Conservation (phyloP, 2,888 invertebrate genomes). For the Temnothorax unifasciatus region DNA sequence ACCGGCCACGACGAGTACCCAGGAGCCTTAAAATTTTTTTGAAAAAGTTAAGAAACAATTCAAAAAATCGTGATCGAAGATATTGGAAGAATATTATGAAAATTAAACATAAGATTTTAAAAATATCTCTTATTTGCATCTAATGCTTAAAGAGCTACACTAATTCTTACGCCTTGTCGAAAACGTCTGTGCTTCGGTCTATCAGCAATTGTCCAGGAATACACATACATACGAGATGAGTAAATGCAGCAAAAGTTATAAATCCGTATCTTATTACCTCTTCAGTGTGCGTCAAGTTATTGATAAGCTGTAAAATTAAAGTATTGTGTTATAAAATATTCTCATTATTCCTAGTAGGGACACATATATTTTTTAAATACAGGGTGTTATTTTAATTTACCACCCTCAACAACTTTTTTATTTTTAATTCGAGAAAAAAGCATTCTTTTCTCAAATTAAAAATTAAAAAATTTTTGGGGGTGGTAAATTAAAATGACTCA, state of each 20-base stretch:
- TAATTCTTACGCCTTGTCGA: conserved; percentile 26
- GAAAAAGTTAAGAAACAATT: too few relatives aligned
- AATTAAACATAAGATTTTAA: neutral
- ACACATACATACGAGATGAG: conserved; percentile 23
- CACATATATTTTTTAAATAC: too few relatives aligned
- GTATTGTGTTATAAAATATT: neutral
- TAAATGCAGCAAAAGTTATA: neutral
- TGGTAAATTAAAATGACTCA: too few relatives aligned
- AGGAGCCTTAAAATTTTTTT: too few relatives aligned
- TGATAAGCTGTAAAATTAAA: conserved; percentile 22
- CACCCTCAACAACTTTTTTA: too few relatives aligned
- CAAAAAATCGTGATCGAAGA: neutral
- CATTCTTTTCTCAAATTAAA: too few relatives aligned
- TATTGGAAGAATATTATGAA: neutral
- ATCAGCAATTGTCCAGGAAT: conserved; percentile 34
- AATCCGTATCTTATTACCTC: conserved; percentile 24
- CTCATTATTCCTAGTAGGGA: too few relatives aligned
- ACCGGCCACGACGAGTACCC: too few relatives aligned
- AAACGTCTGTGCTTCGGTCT: conserved; percentile 9
- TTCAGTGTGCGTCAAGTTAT: neutral
- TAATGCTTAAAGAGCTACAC: neutral
- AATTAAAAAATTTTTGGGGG: too few relatives aligned
- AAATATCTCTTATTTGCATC: neutral
- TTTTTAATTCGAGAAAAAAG: too few relatives aligned
- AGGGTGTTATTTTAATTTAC: too few relatives aligned